These are phyloP conservation scores for Phocides pigmalion DNA, from an alignment of 1,140 invertebrate species.

Conservation along the genomic window DNA sequence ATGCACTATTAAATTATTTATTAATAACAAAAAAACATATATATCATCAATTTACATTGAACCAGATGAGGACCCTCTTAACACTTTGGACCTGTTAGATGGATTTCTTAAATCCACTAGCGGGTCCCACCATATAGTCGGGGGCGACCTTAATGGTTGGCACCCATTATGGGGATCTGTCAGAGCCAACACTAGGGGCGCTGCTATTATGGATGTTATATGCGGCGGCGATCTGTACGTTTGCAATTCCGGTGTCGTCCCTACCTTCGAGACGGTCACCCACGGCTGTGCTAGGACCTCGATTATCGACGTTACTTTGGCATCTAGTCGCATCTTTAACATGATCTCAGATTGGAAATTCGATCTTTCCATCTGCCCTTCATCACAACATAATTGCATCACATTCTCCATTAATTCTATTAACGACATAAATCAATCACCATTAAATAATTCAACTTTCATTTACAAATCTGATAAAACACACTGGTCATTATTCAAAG, in stretches of 20 bases:
- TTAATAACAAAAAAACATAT: neutral
- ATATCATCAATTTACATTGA: slow-evolving; percentile 28
- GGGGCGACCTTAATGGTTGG: slow-evolving; percentile 29
- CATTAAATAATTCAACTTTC: neutral
- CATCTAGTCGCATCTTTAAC: neutral
- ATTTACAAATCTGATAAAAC: neutral
- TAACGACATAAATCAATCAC: too few relatives aligned
- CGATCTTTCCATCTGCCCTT: slow-evolving; percentile 1
- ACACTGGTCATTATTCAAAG: neutral
- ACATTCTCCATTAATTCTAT: neutral
- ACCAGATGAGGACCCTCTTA: slow-evolving; percentile 2
- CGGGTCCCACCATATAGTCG: neutral
- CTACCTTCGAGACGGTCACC: slow-evolving; percentile 20
- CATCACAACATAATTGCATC: slow-evolving; percentile 27
- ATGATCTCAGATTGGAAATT: slow-evolving; percentile 10
- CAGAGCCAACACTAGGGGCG: slow-evolving; percentile 5
- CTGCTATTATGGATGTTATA: slow-evolving; percentile 1
- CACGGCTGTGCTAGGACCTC: slow-evolving; percentile 2
- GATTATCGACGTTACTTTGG: slow-evolving; percentile 11
- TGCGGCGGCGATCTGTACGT: slow-evolving; percentile 1
- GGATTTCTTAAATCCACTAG: slow-evolving; percentile 9
- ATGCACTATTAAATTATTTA: too few relatives aligned
- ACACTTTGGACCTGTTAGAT: slow-evolving; percentile 7
- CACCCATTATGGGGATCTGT: slow-evolving; percentile 23
- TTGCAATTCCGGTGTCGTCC: neutral